These are phyloP conservation scores for Mormyrus proboscirostris DNA, from an alignment of 2,797 vertebrate species.

Conservation along the genomic window DNA sequence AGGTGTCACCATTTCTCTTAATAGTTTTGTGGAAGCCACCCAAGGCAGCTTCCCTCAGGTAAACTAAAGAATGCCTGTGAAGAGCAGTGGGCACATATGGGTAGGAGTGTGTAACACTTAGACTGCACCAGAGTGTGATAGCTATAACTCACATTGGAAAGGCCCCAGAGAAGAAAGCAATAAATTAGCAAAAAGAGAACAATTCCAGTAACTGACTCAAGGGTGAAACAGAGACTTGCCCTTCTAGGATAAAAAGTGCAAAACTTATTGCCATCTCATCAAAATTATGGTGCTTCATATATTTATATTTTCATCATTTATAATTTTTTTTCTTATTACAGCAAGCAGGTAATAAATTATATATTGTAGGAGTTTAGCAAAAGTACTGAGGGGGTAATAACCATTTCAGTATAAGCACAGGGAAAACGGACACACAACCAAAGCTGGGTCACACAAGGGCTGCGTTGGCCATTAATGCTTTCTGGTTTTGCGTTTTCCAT, in stretches of 20 bases:
- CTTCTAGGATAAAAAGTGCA: background rate
- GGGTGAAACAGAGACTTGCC: background rate
- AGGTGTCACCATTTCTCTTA: background rate
- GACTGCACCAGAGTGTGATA: background rate
- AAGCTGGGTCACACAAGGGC: background rate
- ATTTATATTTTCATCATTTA: background rate
- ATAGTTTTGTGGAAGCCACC: background rate
- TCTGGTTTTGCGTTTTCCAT: background rate
- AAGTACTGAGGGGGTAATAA: background rate
- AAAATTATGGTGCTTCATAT: background rate
- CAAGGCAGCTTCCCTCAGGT: background rate
- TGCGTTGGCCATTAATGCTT: background rate
- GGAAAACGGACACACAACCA: background rate
- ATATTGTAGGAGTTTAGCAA: background rate
- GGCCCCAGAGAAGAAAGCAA: background rate
- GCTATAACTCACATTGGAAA: background rate
- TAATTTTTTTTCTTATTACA: background rate
- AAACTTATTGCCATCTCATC: background rate
- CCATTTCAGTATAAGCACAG: background rate
- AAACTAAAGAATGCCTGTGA: background rate
- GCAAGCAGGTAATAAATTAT: background rate
- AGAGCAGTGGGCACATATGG: background rate
- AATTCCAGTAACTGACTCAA: background rate
- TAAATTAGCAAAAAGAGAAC: background rate
- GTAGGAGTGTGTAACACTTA: background rate